Conservation (phyloP, 2,797 vertebrate genomes). For the Parauchenoglanis ngamensis region DNA sequence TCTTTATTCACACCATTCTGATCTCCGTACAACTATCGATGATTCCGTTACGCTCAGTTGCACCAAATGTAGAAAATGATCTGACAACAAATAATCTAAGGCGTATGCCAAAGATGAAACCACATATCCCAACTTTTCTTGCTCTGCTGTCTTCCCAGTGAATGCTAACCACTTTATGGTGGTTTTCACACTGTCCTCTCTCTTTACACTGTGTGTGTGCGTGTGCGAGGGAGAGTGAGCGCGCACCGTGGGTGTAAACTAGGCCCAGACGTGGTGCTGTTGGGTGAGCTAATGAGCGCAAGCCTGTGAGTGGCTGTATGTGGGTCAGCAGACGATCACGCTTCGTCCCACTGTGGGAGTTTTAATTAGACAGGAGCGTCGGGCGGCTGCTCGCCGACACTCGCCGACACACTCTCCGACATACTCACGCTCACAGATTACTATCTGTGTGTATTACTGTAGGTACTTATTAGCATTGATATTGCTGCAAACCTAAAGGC, state of each 20-base stretch:
- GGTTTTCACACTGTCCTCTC: neutral
- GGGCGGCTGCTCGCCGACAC: conserved; percentile 60
- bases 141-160: neutral
- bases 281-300: conserved; percentile 69
- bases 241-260: conserved; percentile 29
- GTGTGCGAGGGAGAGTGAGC: conserved; percentile 38
- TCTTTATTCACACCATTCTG: neutral
- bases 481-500: neutral
- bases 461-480: neutral
- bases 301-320: conserved; percentile 57
- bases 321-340: conserved; percentile 61
- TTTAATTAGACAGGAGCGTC: conserved; percentile 74
- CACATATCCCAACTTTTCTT: neutral
- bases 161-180: neutral
- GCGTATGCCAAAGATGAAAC: neutral
- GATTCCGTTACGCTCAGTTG: neutral
- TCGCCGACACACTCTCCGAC: conserved; percentile 6
- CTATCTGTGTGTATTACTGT: neutral
- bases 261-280: conserved; percentile 57
- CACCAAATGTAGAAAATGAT: neutral
- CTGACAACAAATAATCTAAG: neutral
- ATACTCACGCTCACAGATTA: conserved; percentile 47
- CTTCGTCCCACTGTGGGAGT: conserved; percentile 64
- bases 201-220: conserved; percentile 16
- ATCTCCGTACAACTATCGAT: neutral